Percentiles rank a stretch among this genome's conserved stretches.
phyloP scores from a whole-genome alignment of 2,113 vertebrate genomes.

The Amazona vittata region DNA sequence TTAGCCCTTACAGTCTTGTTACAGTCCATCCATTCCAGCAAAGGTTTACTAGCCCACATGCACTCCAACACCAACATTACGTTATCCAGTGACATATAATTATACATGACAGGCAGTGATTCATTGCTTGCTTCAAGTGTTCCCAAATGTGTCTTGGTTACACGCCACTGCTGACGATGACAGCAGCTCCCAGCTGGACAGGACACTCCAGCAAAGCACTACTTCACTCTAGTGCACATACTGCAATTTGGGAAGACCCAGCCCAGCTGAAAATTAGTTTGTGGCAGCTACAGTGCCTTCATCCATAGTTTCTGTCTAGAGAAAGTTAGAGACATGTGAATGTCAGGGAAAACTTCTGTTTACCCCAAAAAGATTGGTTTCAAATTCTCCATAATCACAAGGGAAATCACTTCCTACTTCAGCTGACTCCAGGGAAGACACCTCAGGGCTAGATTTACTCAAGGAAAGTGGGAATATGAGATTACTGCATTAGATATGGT shows the following conservation, averaged over 20 bases:
- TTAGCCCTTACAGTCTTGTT: neutral
- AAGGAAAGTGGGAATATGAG: neutral
- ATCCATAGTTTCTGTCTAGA: neutral
- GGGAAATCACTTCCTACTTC: neutral
- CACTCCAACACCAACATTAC: neutral
- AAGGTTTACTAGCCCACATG: neutral
- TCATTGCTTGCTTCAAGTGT: neutral
- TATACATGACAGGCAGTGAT: rapidly evolving
- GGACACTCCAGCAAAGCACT: neutral
- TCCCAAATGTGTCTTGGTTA: neutral
- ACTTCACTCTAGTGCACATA: neutral
- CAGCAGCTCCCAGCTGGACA: neutral
- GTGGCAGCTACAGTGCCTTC: neutral
- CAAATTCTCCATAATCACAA: neutral
- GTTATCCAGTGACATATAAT: neutral
- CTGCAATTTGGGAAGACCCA: neutral
- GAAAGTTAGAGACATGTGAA: neutral
- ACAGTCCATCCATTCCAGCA: neutral
- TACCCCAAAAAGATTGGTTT: neutral
- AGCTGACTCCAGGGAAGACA: neutral
- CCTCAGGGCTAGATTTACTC: neutral
- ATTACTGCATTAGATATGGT: constrained; percentile 16
- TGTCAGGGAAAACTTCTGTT: neutral
- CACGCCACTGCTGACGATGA: neutral
- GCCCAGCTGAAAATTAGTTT: neutral